Evolutionary conservation across 2,888 invertebrate species (phyloP), one percentile per base, ranked within the genome.

Genomic region (Drosophila setosimentum): DNA sequence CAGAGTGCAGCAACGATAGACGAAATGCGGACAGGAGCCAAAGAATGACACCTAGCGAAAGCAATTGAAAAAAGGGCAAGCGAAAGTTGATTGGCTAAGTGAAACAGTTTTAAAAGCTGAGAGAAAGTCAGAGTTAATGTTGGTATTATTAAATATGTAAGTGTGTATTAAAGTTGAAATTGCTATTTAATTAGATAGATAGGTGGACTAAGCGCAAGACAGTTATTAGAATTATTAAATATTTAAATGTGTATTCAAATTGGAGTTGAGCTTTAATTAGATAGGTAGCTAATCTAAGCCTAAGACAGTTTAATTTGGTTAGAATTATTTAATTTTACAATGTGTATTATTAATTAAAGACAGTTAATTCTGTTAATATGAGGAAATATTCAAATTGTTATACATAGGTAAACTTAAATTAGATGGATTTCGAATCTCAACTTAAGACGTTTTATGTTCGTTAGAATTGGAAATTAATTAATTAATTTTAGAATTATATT

Each of bases 1-100:
- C 88, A 85, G 51, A 80, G 55, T 55, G 63, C 59, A 62, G 66
- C 51, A 49, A 42, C 49, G 57, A 69, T 45, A 69, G 73, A 63
- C 27, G 57, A 63, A 51, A 58, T 35, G 40, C 24, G 50, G 33
- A 59, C 18, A 35, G 35, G 42, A 49, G 63, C 24, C 37, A 60
- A 67, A 54, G 61, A 74, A 59, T 68, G 69, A 73, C 65, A 73
- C 51, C 32, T 35, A 13, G 27, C 13, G 21, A 48, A 50, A 53
- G 53, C 29, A 50, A 29, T 45, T 11, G 50, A 13, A 18, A 45
- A 35, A 35, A 42, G 49, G 18, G 29, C 3, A 48, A n/a, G 5
- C 2, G 6, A 40, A 53, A 53, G 73, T 51, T 37, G 3, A 29
- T 72, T 18, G 32, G 55, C 71, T 71, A 30, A 37, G 21, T 13